Conservation (phyloP, 2,888 invertebrate genomes). For the Lithophane socia region DNA sequence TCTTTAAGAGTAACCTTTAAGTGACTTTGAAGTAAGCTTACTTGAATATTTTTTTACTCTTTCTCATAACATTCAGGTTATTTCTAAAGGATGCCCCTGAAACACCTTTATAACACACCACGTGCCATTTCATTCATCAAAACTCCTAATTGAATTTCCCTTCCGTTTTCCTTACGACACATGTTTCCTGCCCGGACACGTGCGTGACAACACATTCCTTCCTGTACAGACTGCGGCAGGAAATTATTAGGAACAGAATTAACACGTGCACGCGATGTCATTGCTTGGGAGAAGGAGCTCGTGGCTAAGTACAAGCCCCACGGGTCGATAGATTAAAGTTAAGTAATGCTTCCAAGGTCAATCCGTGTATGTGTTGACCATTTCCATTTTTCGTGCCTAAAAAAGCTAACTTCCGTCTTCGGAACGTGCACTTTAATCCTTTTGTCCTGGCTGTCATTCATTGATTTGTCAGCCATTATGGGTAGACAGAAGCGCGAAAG, state of each 20-base stretch:
- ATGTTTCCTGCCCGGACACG: constrained; percentile 39
- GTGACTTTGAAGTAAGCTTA: background rate
- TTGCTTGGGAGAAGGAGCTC: background rate
- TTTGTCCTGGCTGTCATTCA: background rate
- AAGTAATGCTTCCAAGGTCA: background rate
- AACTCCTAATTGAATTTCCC: constrained; percentile 21
- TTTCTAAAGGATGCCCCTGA: background rate
- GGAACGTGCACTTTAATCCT: background rate
- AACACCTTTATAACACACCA: background rate
- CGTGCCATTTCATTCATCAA: background rate
- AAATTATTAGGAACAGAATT: constrained; percentile 45
- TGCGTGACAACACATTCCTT: constrained; percentile 44
- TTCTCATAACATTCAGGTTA: background rate
- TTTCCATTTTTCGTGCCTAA: background rate
- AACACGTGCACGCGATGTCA: constrained; percentile 17
- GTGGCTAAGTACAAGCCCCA: background rate
- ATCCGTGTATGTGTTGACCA: background rate
- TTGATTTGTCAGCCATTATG: background rate
- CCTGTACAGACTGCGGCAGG: constrained; percentile 4
- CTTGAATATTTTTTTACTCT: background rate
- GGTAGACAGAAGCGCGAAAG: background rate
- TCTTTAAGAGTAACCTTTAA: background rate
- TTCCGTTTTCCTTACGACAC: background rate
- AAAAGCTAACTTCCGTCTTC: no score
- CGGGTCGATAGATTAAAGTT: background rate